Evolutionary conservation across 35 echinoderm and acorn worm genomes (phyloP), one percentile per base, ranked within the genome.

Genomic region (Strongylocentrotus purpuratus): DNA sequence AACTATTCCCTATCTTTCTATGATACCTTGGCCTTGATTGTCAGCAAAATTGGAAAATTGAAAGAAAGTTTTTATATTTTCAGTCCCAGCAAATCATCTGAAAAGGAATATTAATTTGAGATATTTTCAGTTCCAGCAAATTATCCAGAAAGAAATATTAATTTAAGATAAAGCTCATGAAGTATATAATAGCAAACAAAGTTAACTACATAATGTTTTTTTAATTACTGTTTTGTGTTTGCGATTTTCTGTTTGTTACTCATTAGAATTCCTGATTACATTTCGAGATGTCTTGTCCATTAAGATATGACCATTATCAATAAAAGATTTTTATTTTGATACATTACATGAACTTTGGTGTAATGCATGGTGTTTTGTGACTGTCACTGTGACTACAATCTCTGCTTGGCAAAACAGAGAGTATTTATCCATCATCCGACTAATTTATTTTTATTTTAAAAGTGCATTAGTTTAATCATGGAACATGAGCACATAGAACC

Each of bases 311-410:
- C 91, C 31, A 46, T 93, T 93, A 93, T 93, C 91, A 93, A 93
- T 93, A 93, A 93, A 93, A 93, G 91, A 93, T 13, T 93, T 93
- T 93, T 93, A 93, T 93, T 93, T 93, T 93, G 91, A 93, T 93
- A 93, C 91, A 48, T 93, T 93, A 93, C 22, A 78, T 31, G 20
- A 78, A 28, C 65, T 22, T 22, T 0, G 20, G 65, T 28, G 65
- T 78, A 8, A 28, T n/a, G 20, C 65, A 13, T 12, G 50, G 50
- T 78, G 65, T n/a, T 78, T 78, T 71, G 25, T 71, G n/a, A n/a
- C 48, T 28, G 22, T 78, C 20, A 78, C 28, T 28, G 61, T 28
- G 28, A 31, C n/a, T 15, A 2, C 52, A 59, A 41, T 55, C 15
- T 55, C 1, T 55, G 50, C 13, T 52, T 52, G 13, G 48, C n/a